These are phyloP conservation scores for Thera obeliscata DNA, from an alignment of 2,888 invertebrate species.

Conservation along the genomic window DNA sequence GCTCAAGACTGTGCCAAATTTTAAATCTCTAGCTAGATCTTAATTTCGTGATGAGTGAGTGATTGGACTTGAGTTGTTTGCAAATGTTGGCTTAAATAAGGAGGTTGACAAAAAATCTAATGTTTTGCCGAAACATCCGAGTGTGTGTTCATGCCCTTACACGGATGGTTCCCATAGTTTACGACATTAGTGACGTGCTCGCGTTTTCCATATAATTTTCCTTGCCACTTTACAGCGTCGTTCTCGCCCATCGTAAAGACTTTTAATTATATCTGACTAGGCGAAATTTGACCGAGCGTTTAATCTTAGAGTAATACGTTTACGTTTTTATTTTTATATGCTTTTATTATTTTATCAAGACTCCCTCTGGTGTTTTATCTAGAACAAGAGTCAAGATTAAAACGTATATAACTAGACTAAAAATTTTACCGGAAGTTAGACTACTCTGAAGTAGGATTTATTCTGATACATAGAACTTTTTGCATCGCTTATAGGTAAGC, in stretches of 20 bases:
- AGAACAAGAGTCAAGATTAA: neutral
- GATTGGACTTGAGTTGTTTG: no score
- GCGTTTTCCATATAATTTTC: slow-evolving; percentile 66
- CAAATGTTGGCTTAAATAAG: no score
- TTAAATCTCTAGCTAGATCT: no score
- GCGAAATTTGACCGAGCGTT: slow-evolving; percentile 62
- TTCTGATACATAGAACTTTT: no score
- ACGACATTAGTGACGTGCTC: slow-evolving; percentile 64
- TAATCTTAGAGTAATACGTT: slow-evolving; percentile 20
- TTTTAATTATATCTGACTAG: slow-evolving; percentile 76
- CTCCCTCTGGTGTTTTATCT: neutral
- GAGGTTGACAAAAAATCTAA: neutral
- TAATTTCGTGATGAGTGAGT: no score
- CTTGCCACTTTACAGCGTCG: slow-evolving; percentile 73
- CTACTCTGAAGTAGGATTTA: neutral
- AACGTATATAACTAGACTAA: neutral
- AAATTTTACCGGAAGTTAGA: neutral
- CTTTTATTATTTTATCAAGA: slow-evolving; percentile 1
- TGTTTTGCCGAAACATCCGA: neutral
- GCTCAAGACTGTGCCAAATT: no score
- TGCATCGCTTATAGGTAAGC: no score
- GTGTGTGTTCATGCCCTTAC: slow-evolving; percentile 37
- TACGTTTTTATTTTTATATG: slow-evolving; percentile 9
- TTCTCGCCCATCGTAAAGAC: slow-evolving; percentile 74
- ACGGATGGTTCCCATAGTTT: slow-evolving; percentile 52